phyloP scores from a whole-genome alignment of 2,797 vertebrate species.

The Argentina silus region DNA sequence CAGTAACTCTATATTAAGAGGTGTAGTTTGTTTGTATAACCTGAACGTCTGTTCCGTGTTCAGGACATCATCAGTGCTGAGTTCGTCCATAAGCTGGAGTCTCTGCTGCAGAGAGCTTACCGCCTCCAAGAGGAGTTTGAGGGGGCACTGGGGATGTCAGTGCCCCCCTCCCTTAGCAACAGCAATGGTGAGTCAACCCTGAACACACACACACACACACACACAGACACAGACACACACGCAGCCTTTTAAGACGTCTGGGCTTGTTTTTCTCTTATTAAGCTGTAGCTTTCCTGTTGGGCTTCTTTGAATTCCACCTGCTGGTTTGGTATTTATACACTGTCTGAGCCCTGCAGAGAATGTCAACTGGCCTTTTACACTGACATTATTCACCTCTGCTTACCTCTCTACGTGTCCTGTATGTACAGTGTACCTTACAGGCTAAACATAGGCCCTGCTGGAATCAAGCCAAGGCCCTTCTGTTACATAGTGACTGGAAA shows the following conservation, averaged over 20 bases:
- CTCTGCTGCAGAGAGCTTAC: conserved; percentile 93
- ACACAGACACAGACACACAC: background rate
- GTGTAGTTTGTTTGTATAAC: background rate
- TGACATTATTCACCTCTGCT: background rate
- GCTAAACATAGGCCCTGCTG: background rate
- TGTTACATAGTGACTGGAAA: background rate
- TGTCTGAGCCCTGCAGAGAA: no score
- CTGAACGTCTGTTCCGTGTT: conserved; percentile 11
- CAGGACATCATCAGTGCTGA: conserved; percentile 94
- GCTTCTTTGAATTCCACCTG: no score
- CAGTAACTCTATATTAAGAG: background rate
- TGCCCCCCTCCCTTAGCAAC: conserved; percentile 79
- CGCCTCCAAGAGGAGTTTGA: conserved; percentile 97
- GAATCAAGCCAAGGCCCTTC: background rate
- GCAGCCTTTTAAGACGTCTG: background rate
- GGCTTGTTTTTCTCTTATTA: background rate
- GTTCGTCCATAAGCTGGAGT: conserved; percentile 94
- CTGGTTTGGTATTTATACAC: no score
- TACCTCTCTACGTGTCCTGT: background rate
- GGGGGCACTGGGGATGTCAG: conserved; percentile 84
- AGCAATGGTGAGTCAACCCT: conserved; percentile 81
- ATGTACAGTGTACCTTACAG: no score
- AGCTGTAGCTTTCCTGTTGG: no score
- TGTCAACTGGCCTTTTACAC: no score
- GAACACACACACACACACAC: background rate